Base-by-base conservation (phyloP, 1,140 invertebrate genomes). In the Oppia nitens region DNA sequence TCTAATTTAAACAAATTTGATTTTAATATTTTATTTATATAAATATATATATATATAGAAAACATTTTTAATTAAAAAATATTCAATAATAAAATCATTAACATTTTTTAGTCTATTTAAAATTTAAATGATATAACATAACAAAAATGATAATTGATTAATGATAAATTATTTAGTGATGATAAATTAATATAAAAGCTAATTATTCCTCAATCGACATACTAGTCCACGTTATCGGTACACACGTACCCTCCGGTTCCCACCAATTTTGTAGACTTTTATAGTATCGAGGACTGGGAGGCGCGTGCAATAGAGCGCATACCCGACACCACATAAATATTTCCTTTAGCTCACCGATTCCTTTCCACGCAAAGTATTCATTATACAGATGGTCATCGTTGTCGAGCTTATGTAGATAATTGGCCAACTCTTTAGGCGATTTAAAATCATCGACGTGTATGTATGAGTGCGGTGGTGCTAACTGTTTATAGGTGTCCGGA, bases 401-500 rank as follows among this genome's bases (percentile, higher is more conserved):
- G 66, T 93, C 89, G 20, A 95, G 73, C 40, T 80, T 76, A 55
- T 81, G 79, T 20, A 96, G 73, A 71, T 92, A 93, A 1, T 83
- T 78, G 3, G 88, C 89, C 28, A 96, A 71, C 64, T 86, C 81
- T 64, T 82, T 81, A 0, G 90, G 81, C 11, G 83, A 83, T 2
- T 81, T 79, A 69, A 95, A 96, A 70, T 96, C 89, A 66, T 94
- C 88, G 1, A 96, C 85, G 72, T 96, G 91, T 25, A 96, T 87
- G 69, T 77, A 85, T 0, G 88, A 92, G 64, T 88, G 81, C 64
- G 85, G 81, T 0, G 93, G 93, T 1, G 91, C 84, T 57, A 78
- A 81, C 32, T 81, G 78, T 55, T 81, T 81, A 72, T 98, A 98
- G 68, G 96, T 91, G 29, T 84, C 82, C 0, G 83, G 83, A 17